phyloP scores from a whole-genome alignment of 1,140 invertebrate species.

The Pachyrhynchus sulphureomaculatus region DNA sequence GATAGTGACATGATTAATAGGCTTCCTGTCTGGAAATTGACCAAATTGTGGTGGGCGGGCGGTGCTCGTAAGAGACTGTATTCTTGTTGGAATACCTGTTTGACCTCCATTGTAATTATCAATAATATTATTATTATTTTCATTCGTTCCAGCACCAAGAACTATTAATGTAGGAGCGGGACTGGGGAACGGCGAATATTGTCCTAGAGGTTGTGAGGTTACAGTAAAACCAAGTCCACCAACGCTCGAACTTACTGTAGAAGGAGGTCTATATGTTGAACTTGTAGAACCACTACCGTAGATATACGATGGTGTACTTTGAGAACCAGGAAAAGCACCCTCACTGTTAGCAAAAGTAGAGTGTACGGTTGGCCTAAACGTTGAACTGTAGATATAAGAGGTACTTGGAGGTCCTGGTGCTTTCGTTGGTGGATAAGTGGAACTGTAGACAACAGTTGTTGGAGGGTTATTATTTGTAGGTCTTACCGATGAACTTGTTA shows the following conservation, averaged over 20 bases:
- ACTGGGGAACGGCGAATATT: slow-evolving; percentile 48
- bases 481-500: neutral
- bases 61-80: slow-evolving; percentile 6
- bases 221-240: slow-evolving; percentile 38
- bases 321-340: slow-evolving; percentile 35
- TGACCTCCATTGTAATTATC: slow-evolving; percentile 34
- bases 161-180: slow-evolving; percentile 75
- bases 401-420: slow-evolving; percentile 20
- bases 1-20: slow-evolving; percentile 55
- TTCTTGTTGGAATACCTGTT: slow-evolving; percentile 1
- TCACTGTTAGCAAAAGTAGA: slow-evolving; percentile 41
- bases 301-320: slow-evolving; percentile 59
- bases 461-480: slow-evolving; percentile 2
- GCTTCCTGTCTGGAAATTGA: slow-evolving; percentile 49
- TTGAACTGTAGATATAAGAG: slow-evolving; percentile 15
- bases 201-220: slow-evolving; percentile 30
- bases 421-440: slow-evolving; percentile 24
- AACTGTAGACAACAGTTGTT: slow-evolving; percentile 14
- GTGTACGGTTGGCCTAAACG: slow-evolving; percentile 23
- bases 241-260: slow-evolving; percentile 34
- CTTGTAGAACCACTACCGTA: slow-evolving; percentile 56
- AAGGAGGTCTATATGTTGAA: slow-evolving; percentile 43
- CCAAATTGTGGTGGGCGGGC: slow-evolving; percentile 40
- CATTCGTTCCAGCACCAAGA: slow-evolving; percentile 56
- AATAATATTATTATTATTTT: slow-evolving; percentile 31